These are phyloP conservation scores for Zosterops japonicus DNA, from an alignment of 2,113 vertebrate genomes.

Conservation along the genomic window DNA sequence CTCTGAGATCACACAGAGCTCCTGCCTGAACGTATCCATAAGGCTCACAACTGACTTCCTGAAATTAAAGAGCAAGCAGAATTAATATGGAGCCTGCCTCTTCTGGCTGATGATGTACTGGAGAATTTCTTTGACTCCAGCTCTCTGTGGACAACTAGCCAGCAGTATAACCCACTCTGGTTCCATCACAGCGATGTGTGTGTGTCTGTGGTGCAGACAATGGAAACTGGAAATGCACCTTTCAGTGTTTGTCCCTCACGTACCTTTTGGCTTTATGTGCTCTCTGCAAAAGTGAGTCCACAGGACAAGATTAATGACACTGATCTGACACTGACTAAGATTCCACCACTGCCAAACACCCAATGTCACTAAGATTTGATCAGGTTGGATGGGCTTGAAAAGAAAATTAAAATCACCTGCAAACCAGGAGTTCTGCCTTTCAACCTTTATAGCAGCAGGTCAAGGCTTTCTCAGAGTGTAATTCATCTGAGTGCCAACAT, in stretches of 20 bases:
- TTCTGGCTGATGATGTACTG: background rate
- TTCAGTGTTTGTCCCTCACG: accelerated
- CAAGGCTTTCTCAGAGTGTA: background rate
- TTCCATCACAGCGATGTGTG: accelerated
- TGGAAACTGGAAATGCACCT: background rate
- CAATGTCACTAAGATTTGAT: background rate
- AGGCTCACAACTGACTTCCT: background rate
- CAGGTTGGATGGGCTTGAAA: background rate
- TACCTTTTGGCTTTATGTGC: background rate
- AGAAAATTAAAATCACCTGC: background rate
- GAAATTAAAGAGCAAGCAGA: constrained; percentile 33
- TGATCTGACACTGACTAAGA: background rate
- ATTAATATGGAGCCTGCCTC: constrained; percentile 21
- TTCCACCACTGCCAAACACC: background rate
- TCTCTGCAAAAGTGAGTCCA: background rate
- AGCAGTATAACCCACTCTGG: background rate
- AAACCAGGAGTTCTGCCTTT: background rate
- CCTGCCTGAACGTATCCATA: constrained; percentile 11
- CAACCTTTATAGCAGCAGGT: background rate
- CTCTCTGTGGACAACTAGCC: background rate
- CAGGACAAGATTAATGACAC: background rate
- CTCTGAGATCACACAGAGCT: constrained; percentile 27
- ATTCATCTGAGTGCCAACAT: background rate
- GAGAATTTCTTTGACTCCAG: background rate
- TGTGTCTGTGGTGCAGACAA: background rate